phyloP scores from a whole-genome alignment of 1,140 invertebrate species.

The Drosophila littoralis region DNA sequence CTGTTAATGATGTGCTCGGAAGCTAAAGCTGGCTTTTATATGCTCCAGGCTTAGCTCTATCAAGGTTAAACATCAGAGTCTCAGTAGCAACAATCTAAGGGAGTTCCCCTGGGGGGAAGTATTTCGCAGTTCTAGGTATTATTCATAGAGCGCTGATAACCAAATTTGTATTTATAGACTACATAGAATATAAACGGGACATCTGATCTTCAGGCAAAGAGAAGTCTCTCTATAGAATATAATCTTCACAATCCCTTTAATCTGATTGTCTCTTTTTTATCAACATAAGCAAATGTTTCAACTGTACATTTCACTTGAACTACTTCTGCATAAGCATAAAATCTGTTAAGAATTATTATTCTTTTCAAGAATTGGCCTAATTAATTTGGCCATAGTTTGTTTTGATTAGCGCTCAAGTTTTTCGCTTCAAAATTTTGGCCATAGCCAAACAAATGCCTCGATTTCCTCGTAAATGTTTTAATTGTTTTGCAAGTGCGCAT shows the following conservation, averaged over 20 bases:
- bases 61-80: not conserved
- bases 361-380: slow-evolving; percentile 8
- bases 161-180: not conserved
- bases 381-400: slow-evolving; percentile 11
- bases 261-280: no score
- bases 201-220: not conserved
- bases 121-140: slow-evolving; percentile 11
- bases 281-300: no score
- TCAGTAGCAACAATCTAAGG: slow-evolving; percentile 21
- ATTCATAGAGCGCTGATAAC: slow-evolving; percentile 18
- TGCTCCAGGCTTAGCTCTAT: not conserved
- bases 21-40: slow-evolving; percentile 43
- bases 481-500: slow-evolving; percentile 32
- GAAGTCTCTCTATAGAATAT: no score
- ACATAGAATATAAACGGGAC: not conserved
- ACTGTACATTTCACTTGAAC: not conserved
- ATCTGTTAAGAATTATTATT: slow-evolving; percentile 7
- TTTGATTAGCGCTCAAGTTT: slow-evolving; percentile 13
- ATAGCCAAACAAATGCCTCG: not conserved
- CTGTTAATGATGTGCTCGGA: not conserved
- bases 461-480: slow-evolving; percentile 6
- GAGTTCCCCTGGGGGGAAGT: slow-evolving; percentile 41
- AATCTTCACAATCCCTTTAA: no score
- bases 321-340: not conserved
- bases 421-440: not conserved